Conservation (phyloP, 2,888 invertebrate genomes). For the Pyrochroa serraticornis region DNA sequence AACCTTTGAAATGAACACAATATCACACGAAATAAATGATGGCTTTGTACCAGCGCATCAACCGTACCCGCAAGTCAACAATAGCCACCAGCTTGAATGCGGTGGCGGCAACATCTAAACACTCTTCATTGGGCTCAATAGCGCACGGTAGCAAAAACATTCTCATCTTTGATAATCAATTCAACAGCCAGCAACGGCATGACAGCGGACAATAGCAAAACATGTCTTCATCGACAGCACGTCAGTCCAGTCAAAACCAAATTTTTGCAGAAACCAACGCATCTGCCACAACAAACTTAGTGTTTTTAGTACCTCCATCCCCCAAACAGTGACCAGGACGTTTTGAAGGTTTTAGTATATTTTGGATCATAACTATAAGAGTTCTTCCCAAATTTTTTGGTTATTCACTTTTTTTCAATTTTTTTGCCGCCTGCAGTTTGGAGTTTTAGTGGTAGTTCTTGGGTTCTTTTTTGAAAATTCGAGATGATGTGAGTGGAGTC, state of each 20-base stretch:
- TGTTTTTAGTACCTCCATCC: too few species aligned
- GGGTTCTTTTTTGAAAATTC: too few species aligned
- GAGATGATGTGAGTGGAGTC: too few species aligned
- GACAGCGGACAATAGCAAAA: slow-evolving; percentile 13
- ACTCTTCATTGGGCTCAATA: slow-evolving; percentile 6
- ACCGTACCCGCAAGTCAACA: slow-evolving; percentile 7
- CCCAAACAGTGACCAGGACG: too few species aligned
- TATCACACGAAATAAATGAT: slow-evolving; percentile 36
- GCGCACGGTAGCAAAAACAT: slow-evolving; percentile 26
- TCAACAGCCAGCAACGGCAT: slow-evolving; percentile 13
- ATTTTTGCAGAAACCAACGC: too few species aligned
- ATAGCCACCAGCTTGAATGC: slow-evolving; percentile 20
- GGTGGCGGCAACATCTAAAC: slow-evolving; percentile 18
- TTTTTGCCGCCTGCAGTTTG: too few species aligned
- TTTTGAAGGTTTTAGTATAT: too few species aligned
- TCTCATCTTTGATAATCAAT: slow-evolving; percentile 24
- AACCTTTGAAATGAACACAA: slow-evolving; percentile 30
- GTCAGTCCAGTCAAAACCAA: background rate
- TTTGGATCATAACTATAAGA: too few species aligned
- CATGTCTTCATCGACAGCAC: slow-evolving; percentile 1
- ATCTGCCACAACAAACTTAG: too few species aligned
- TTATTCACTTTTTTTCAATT: too few species aligned
- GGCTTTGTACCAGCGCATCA: slow-evolving; percentile 25
- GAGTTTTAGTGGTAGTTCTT: too few species aligned
- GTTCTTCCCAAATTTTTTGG: too few species aligned